Evolutionary conservation across 2,113 vertebrate species (phyloP).

Genomic region (Colinus virginianus): DNA sequence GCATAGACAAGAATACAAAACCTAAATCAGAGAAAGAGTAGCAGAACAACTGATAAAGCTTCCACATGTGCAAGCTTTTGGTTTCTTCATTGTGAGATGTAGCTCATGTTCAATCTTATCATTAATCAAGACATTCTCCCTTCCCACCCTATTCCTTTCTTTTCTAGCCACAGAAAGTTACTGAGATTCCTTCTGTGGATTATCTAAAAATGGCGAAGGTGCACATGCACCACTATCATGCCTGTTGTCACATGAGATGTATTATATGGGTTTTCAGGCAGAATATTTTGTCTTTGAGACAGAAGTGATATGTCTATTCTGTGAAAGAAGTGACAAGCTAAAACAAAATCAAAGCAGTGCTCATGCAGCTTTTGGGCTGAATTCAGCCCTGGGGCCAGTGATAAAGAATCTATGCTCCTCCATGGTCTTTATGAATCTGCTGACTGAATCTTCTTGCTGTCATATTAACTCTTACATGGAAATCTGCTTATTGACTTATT

Average conservation of each 20-base stretch:
- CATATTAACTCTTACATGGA: background rate
- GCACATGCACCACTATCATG: background rate
- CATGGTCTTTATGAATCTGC: background rate
- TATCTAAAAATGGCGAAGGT: constrained; percentile 1
- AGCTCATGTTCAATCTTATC: background rate
- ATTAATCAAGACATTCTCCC: background rate
- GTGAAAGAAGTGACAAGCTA: background rate
- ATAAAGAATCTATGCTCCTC: constrained; percentile 1
- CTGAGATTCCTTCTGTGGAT: background rate
- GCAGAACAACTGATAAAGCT: background rate
- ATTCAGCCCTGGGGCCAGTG: background rate
- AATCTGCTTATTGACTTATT: background rate
- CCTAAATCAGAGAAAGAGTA: background rate
- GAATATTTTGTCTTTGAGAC: constrained; percentile 40
- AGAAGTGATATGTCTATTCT: background rate
- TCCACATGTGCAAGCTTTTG: background rate
- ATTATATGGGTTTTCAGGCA: background rate
- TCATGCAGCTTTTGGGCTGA: background rate
- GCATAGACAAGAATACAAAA: background rate
- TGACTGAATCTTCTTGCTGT: background rate
- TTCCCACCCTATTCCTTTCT: background rate
- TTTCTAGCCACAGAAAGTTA: background rate
- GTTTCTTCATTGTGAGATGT: background rate
- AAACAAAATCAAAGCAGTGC: background rate
- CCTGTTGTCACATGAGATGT: constrained; percentile 1